phyloP scores from a whole-genome alignment of 2,888 invertebrate species.

The Cyclophora albipunctata region DNA sequence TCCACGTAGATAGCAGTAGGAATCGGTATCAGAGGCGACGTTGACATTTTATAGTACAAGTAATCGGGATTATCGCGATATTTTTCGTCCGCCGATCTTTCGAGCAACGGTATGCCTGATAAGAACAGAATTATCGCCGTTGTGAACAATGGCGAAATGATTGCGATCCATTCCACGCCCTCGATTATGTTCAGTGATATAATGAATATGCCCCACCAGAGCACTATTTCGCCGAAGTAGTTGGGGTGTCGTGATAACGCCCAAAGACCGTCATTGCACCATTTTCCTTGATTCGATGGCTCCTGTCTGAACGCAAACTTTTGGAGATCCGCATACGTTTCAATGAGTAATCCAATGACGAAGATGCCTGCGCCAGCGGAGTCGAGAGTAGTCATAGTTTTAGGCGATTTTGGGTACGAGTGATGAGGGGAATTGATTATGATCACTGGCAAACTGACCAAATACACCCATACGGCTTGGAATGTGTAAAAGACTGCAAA shows the following conservation, averaged over 20 bases:
- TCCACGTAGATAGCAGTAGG: slow-evolving; percentile 91
- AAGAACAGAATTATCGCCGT: slow-evolving; percentile 90
- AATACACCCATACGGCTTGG: slow-evolving; percentile 93
- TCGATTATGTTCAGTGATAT: slow-evolving; percentile 90
- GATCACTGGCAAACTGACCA: slow-evolving; percentile 93
- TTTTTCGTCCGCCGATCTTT: slow-evolving; percentile 90
- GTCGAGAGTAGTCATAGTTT: slow-evolving; percentile 91
- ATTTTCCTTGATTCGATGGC: slow-evolving; percentile 90
- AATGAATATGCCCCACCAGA: slow-evolving; percentile 96
- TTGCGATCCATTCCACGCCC: slow-evolving; percentile 89
- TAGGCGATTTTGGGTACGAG: slow-evolving; percentile 82
- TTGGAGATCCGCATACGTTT: slow-evolving; percentile 93
- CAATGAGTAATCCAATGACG: slow-evolving; percentile 87
- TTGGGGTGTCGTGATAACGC: slow-evolving; percentile 93
- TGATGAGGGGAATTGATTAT: slow-evolving; percentile 91
- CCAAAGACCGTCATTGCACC: slow-evolving; percentile 95
- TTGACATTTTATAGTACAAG: slow-evolving; percentile 89
- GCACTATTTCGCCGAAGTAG: slow-evolving; percentile 94
- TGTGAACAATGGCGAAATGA: slow-evolving; percentile 91
- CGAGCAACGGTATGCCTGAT: slow-evolving; percentile 92
- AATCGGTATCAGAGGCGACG: slow-evolving; percentile 91
- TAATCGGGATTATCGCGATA: slow-evolving; percentile 91
- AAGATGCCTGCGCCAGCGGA: slow-evolving; percentile 90
- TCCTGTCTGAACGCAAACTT: slow-evolving; percentile 94
- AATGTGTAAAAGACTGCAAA: slow-evolving; percentile 97